These are phyloP conservation scores for Lordiphosa fenestrarum DNA, from an alignment of 2,888 invertebrate genomes.

Conservation along the genomic window DNA sequence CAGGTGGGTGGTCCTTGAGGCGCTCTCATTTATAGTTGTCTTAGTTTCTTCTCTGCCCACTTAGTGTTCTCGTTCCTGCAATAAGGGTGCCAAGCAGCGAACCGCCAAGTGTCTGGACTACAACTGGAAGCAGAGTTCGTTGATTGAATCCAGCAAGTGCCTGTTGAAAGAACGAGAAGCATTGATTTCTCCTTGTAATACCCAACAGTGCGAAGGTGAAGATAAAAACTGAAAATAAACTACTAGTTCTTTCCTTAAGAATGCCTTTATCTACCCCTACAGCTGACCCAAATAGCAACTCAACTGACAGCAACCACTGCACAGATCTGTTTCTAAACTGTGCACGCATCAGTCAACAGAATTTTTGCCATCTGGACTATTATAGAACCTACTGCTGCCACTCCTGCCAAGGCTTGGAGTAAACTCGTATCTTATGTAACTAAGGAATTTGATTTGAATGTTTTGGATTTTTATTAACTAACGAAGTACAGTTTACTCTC, in stretches of 20 bases:
- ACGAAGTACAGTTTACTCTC: too few relatives aligned
- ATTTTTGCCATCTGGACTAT: slow-evolving; percentile 90
- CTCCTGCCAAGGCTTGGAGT: slow-evolving; percentile 81
- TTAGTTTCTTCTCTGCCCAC: too few relatives aligned
- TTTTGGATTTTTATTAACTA: too few relatives aligned
- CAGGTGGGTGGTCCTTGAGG: slow-evolving; percentile 77
- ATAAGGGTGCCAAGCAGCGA: background rate
- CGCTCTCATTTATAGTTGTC: too few relatives aligned
- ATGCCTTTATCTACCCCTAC: background rate
- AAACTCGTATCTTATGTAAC: background rate
- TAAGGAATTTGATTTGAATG: too few relatives aligned
- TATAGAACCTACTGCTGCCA: slow-evolving; percentile 91
- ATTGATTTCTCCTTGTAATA: background rate
- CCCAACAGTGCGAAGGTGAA: slow-evolving; percentile 3
- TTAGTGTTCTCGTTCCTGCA: slow-evolving; percentile 4
- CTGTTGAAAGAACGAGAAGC: background rate
- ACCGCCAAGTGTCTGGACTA: slow-evolving; percentile 4
- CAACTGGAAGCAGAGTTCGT: slow-evolving; percentile 3
- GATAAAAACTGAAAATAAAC: too few relatives aligned
- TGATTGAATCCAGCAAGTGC: background rate
- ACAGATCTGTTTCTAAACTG: slow-evolving; percentile 82
- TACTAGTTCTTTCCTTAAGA: background rate
- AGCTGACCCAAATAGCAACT: background rate
- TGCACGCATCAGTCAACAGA: slow-evolving; percentile 89
- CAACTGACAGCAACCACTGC: background rate